Base-by-base conservation (phyloP, 2,888 invertebrate species). In the Caenorhabditis sp. region DNA sequence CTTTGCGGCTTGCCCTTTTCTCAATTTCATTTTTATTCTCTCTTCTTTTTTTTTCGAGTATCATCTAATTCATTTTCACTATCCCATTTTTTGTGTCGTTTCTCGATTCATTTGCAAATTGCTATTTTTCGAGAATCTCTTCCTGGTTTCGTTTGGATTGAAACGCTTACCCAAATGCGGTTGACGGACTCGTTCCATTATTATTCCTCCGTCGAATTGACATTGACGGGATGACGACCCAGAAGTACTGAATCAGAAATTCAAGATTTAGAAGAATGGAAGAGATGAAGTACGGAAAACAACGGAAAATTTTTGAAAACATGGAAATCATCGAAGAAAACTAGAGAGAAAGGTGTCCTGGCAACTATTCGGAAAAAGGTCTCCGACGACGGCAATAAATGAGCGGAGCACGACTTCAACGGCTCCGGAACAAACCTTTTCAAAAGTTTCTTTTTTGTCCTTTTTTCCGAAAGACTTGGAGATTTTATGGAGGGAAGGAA, bases 191-290 rank as follows among this genome's bases (percentile, higher is more conserved):
- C 51, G 79, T 75, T 79, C 83, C 83, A 83, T 83, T 83, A 49
- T 83, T 79, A 54, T 83, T 77, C 59, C 83, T 61, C 49, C 83
- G 73, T 58, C 83, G 83, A 63, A 83, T 83, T 64, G 83, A 83
- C 83, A 83, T 83, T 70, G 70, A 70, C 70, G 63, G 63, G 38
- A 69, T 22, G 44, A 26, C 69, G 63, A 77, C 54, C 70, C 70
- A 68, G 35, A 64, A 76, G 47, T 66, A 61, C 59, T 51, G 58
- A 76, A 38, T 75, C 44, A 31, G 59, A 38, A 61, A 26, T 16
- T 47, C 31, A 51, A 38, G 28, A 35, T 41, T 35, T 51, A 24
- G 51, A 22, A n/a, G 44, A 26, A 44, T 41, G 12, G 14, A 54
- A 7, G 14, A 56, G 7, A 35, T 16, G 47, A 44, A n/a, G 35